A percentile compares a stretch with the other conserved stretches of the same genome.
These are phyloP conservation scores for Ceratosolen solmsi DNA, from an alignment of 1,140 invertebrate species.

Conservation along the genomic window DNA sequence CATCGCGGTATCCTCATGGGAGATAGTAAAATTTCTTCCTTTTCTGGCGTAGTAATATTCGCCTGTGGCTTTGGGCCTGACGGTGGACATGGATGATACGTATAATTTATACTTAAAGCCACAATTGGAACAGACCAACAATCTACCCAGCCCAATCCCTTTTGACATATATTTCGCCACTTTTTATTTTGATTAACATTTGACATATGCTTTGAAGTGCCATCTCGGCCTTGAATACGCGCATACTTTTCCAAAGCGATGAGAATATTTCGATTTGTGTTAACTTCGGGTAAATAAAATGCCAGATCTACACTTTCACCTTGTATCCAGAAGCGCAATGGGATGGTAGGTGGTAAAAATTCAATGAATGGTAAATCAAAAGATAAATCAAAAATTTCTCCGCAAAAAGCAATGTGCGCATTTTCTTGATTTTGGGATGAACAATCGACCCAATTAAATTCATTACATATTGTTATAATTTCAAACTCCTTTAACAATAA, in stretches of 20 bases:
- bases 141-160: constrained; percentile 91
- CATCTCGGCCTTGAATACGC: constrained; percentile 86
- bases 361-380: constrained; percentile 94
- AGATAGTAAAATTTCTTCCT: constrained; percentile 92
- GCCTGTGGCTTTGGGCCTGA: constrained; percentile 89
- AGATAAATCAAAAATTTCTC: constrained; percentile 92
- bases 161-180: constrained; percentile 90
- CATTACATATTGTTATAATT: constrained; percentile 93
- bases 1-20: constrained; percentile 91
- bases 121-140: constrained; percentile 97
- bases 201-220: constrained; percentile 74
- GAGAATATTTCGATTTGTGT: constrained; percentile 87
- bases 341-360: constrained; percentile 90
- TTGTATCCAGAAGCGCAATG: constrained; percentile 93
- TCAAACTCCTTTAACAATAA: constrained; percentile 96
- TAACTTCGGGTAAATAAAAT: constrained; percentile 92
- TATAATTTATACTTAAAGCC: constrained; percentile 91
- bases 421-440: constrained; percentile 96
- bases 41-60: constrained; percentile 93
- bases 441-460: constrained; percentile 99
- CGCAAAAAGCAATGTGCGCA: constrained; percentile 93
- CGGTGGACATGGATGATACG: constrained; percentile 92
- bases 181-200: constrained; percentile 80
- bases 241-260: constrained; percentile 91
- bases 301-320: constrained; percentile 93